phyloP scores from a whole-genome alignment of 2,113 vertebrate genomes.

The Ammodramus savannarum region DNA sequence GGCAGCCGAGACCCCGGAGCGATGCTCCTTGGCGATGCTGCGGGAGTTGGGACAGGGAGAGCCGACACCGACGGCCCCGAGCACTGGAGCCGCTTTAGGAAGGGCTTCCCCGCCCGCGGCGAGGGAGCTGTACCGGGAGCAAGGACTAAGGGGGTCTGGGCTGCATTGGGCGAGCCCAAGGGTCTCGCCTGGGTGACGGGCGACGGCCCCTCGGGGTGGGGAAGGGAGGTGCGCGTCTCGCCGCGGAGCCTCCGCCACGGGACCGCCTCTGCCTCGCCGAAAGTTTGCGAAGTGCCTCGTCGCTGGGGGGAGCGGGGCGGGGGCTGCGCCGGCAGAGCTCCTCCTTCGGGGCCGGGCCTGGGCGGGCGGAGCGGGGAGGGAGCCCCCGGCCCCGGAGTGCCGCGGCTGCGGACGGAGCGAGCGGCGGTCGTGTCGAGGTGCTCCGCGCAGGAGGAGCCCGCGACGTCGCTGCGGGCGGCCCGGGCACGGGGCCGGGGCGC shows the following conservation, averaged over 20 bases:
- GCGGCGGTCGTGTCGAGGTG: not conserved
- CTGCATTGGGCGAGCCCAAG: not conserved
- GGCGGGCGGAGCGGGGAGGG: slow-evolving; percentile 59
- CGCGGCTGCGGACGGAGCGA: slow-evolving; percentile 13
- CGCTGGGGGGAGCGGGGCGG: slow-evolving; percentile 23
- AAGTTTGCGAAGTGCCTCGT: not conserved
- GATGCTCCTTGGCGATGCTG: not conserved
- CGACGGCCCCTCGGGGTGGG: not conserved
- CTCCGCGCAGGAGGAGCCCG: not conserved
- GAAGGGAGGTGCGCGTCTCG: not conserved
- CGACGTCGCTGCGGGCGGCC: not conserved
- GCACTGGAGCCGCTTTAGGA: not conserved
- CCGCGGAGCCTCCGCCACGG: too few species aligned
- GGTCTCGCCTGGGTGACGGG: not conserved
- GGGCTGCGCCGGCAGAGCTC: slow-evolving; percentile 37
- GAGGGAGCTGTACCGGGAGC: not conserved
- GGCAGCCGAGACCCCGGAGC: not conserved
- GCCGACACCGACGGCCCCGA: not conserved
- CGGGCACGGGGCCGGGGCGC: not conserved
- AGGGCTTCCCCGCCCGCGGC: not conserved
- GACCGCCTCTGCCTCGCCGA: not conserved
- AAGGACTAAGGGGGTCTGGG: not conserved
- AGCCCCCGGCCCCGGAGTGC: slow-evolving; percentile 42
- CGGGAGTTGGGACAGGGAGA: not conserved
- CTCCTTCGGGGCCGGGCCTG: slow-evolving; percentile 62